phyloP scores from a whole-genome alignment of 2,797 vertebrate genomes.

The Dallia pectoralis region DNA sequence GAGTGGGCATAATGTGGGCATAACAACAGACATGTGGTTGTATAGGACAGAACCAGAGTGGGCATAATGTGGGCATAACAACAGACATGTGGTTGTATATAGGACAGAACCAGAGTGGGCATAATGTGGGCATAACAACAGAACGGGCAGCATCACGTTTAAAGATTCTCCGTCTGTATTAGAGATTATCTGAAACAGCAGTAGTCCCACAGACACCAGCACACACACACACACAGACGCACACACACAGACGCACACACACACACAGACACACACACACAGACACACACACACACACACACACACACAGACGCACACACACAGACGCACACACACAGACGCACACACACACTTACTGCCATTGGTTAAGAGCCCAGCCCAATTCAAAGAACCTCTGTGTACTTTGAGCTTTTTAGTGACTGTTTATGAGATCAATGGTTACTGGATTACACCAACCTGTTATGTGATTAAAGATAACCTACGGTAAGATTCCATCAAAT shows the following conservation, averaged over 20 bases:
- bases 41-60: too few species aligned
- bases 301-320: slow-evolving; percentile 9
- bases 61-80: too few species aligned
- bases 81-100: slow-evolving; percentile 52
- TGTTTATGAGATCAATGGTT: neutral
- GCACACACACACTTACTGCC: too few species aligned
- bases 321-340: too few species aligned
- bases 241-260: slow-evolving; percentile 9
- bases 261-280: slow-evolving; percentile 19
- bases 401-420: slow-evolving; percentile 1
- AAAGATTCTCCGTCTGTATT: slow-evolving; percentile 46
- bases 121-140: neutral
- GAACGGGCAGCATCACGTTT: slow-evolving; percentile 22
- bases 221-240: neutral
- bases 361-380: neutral
- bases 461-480: neutral
- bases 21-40: too few species aligned
- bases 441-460: slow-evolving; percentile 14
- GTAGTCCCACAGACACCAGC: neutral
- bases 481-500: slow-evolving; percentile 12
- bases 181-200: slow-evolving; percentile 19
- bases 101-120: neutral
- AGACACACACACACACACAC: slow-evolving; percentile 16
- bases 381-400: neutral
- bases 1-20: too few species aligned